Conservation (phyloP, 1,140 invertebrate genomes). For the Neodiprion pinetum region DNA sequence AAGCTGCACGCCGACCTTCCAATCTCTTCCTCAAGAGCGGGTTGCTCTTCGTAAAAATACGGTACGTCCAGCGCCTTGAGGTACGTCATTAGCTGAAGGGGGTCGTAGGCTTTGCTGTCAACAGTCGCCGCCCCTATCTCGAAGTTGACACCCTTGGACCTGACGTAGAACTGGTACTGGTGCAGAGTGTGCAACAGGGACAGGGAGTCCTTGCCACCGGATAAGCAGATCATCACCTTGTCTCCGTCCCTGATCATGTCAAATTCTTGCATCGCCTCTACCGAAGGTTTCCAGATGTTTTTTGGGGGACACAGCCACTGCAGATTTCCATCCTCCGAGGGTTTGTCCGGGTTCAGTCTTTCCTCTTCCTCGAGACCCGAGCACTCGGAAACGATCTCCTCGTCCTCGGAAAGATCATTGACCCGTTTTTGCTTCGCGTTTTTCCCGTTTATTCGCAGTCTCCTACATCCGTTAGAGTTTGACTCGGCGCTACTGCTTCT, state of each 20-base stretch:
- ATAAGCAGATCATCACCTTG: conserved; percentile 83
- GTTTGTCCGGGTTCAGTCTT: conserved; percentile 21
- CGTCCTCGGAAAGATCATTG: conserved; percentile 56
- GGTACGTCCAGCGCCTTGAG: conserved; percentile 71
- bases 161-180: conserved; percentile 82
- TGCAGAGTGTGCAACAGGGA: conserved; percentile 83
- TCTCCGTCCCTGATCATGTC: conserved; percentile 87
- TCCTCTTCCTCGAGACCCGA: conserved; percentile 35
- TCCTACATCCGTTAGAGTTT: conserved; percentile 38
- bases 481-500: conserved; percentile 57
- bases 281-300: conserved; percentile 79
- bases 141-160: conserved; percentile 78
- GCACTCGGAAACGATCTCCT: conserved; percentile 37
- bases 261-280: conserved; percentile 84
- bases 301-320: conserved; percentile 82
- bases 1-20: conserved; percentile 67
- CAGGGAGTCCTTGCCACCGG: conserved; percentile 82
- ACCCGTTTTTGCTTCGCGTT: conserved; percentile 34
- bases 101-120: conserved; percentile 72
- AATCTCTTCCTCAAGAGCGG: conserved; percentile 38
- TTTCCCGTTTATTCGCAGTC: conserved; percentile 30
- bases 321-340: conserved; percentile 14
- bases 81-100: conserved; percentile 72
- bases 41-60: conserved; percentile 76
- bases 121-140: conserved; percentile 79